Conservation (phyloP, 2,888 invertebrate genomes). For the Ophion obscuratus region DNA sequence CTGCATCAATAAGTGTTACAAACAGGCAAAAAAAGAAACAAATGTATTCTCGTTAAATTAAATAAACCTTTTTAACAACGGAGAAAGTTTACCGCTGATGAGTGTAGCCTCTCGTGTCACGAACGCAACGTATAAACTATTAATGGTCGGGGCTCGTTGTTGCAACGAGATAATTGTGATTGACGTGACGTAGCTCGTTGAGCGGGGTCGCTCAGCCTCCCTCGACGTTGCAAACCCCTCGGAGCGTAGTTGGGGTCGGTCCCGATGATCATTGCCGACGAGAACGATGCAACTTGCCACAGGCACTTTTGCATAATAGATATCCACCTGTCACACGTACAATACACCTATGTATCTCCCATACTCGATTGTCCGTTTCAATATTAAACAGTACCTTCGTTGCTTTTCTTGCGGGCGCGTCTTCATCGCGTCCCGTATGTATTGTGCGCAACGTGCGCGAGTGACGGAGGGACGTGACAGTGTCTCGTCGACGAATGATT, state of each 20-base stretch:
- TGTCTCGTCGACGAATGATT: constrained; percentile 8
- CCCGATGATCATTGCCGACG: constrained; percentile 47
- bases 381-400: constrained; percentile 42
- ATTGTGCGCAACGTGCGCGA: background rate
- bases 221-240: constrained; percentile 41
- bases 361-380: constrained; percentile 43
- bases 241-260: constrained; percentile 31
- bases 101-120: background rate
- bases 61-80: background rate
- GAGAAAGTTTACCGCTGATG: background rate
- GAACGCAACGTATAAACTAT: background rate
- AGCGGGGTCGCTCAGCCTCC: constrained; percentile 36
- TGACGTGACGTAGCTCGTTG: constrained; percentile 56
- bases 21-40: background rate
- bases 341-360: constrained; percentile 17
- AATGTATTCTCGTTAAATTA: background rate
- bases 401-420: constrained; percentile 29
- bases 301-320: constrained; percentile 61
- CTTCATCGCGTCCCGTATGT: background rate
- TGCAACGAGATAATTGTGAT: constrained; percentile 59
- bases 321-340: constrained; percentile 53
- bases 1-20: too few species aligned
- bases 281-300: constrained; percentile 47
- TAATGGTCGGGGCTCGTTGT: constrained; percentile 12
- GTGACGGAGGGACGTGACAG: background rate